Evolutionary conservation across 1,140 invertebrate genomes (phyloP).

Genomic region (Brachionus manjavacas): DNA sequence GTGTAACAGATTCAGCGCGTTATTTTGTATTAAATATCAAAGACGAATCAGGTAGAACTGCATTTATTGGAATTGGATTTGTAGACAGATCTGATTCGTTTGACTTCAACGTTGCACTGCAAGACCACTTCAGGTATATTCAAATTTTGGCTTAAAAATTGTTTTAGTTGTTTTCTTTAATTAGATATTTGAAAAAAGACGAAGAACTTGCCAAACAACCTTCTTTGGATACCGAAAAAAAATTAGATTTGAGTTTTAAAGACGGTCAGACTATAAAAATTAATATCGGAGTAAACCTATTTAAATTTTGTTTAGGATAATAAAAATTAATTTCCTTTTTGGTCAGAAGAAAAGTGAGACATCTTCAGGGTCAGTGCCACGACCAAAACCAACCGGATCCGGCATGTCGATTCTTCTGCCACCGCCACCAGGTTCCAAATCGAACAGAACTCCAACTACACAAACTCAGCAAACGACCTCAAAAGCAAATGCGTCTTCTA

Average conservation of each 20-base stretch:
- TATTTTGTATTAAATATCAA: slow-evolving; percentile 95
- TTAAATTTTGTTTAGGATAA: background rate
- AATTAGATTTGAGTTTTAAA: slow-evolving; percentile 90
- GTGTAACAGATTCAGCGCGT: slow-evolving; percentile 92
- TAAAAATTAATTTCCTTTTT: slow-evolving; percentile 19
- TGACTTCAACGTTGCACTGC: slow-evolving; percentile 94
- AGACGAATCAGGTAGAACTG: slow-evolving; percentile 87
- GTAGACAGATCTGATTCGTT: slow-evolving; percentile 96
- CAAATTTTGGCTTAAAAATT: background rate
- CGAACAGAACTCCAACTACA: background rate
- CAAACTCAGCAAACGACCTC: background rate
- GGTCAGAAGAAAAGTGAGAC: slow-evolving; percentile 75
- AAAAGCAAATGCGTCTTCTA: background rate
- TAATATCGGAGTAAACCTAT: slow-evolving; percentile 79
- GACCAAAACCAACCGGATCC: slow-evolving; percentile 62
- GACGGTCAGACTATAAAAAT: slow-evolving; percentile 98
- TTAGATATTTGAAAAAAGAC: slow-evolving; percentile 77
- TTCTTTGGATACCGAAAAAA: slow-evolving; percentile 59
- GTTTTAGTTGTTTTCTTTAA: slow-evolving; percentile 35
- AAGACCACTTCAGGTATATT: slow-evolving; percentile 86
- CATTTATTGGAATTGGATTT: slow-evolving; percentile 96
- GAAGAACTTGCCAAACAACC: slow-evolving; percentile 65
- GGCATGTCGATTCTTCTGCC: slow-evolving; percentile 65
- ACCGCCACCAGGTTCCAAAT: slow-evolving; percentile 68
- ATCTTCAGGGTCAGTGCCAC: slow-evolving; percentile 44